Evolutionary conservation across 2,113 vertebrate species (phyloP).

Genomic region (Nestor notabilis): DNA sequence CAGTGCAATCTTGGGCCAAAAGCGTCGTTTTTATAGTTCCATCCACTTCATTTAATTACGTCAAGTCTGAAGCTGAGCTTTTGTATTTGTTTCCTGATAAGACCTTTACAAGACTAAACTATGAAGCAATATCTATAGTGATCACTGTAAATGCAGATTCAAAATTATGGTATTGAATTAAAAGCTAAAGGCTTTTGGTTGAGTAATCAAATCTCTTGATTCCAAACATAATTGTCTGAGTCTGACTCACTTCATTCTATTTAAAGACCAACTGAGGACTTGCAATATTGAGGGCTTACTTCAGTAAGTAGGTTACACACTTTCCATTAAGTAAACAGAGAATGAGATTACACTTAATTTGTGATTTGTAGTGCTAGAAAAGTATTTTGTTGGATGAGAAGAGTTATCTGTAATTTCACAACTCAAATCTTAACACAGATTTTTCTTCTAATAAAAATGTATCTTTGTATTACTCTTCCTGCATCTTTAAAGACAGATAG

Average conservation of each 20-base stretch:
- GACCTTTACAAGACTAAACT: neutral
- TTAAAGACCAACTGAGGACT: slow-evolving; percentile 2
- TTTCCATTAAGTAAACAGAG: neutral
- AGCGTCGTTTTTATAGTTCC: neutral
- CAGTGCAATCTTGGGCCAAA: neutral
- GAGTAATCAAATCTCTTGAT: slow-evolving; percentile 33
- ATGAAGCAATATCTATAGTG: neutral
- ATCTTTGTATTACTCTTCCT: neutral
- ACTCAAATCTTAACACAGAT: neutral
- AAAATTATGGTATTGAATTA: neutral
- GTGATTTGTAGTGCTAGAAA: neutral
- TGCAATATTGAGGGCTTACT: neutral
- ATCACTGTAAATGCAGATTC: neutral
- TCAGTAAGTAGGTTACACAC: neutral
- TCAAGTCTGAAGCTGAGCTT: neutral
- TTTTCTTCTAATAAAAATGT: neutral
- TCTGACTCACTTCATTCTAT: slow-evolving; percentile 30
- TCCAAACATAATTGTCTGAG: neutral
- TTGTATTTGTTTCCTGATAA: slow-evolving; percentile 2
- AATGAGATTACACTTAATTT: neutral
- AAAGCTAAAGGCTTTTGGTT: neutral
- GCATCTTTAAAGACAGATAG: neutral
- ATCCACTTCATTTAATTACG: neutral
- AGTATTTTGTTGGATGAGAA: neutral
- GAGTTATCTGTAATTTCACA: neutral